Evolutionary conservation across 2,113 vertebrate species (phyloP), one percentile per base, ranked within the genome.

Genomic region (Rhynchopsitta pachyrhyncha): DNA sequence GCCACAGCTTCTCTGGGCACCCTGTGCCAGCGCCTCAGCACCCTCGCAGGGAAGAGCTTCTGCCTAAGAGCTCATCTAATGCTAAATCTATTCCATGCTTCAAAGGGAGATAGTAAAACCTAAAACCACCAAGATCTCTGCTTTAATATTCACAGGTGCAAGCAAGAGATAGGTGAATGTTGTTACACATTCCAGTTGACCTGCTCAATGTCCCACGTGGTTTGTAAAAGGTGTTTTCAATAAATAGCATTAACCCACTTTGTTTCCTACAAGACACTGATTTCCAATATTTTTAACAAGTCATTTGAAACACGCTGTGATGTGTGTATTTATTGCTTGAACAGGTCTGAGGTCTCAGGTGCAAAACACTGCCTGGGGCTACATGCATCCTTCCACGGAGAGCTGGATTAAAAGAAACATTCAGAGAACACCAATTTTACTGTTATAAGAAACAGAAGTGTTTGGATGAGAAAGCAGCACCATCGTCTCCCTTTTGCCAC

Each of bases 251-350:
- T 87, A 96, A 80, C 81, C 68, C 62, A n/a, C 52, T 82, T 66
- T 89, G 57, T 35, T 94, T 91, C 67, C 83, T 89, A 49, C 81
- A 73, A 62, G 91, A 46, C 80, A 91, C 70, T 29, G 86, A 94
- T 94, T 87, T 95, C 96, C 94, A 76, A 74, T 95, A 67, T 74
- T 92, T 96, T 82, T 92, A 91, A 93, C 91, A 94, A 86, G 91
- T 67, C 52, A 31, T 95, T 50, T 94, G 88, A 89, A 96, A 69
- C 86, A 35, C 50, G 23, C 42, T 66, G 76, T 46, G 53, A 17
- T 79, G 74, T 86, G 68, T 94, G 86, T 85, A 47, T 92, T 95
- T 92, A 82, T 82, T 97, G 92, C 92, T 92, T 87, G 92, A 94
- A 52, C 60, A 82, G 77, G 74, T 63, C 77, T 83, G 86, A 95